Evolutionary conservation across 1,140 invertebrate genomes (phyloP).

Genomic region (Macrostomum lignano): DNA sequence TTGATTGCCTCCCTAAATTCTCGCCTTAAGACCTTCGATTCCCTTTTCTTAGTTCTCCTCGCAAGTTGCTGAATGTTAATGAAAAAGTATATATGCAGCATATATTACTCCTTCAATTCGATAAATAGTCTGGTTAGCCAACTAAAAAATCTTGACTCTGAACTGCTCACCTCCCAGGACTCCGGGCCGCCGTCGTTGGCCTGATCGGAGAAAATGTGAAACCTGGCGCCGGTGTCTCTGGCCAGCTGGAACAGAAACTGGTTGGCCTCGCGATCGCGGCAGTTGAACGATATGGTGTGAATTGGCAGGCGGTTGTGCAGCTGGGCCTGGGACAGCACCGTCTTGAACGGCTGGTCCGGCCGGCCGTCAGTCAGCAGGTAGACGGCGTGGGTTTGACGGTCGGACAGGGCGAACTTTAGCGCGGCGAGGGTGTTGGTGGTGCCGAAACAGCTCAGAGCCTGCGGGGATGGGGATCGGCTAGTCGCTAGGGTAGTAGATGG

Average conservation of each 20-base stretch:
- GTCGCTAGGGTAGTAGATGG: too few species aligned
- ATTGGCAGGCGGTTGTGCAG: conserved; percentile 20
- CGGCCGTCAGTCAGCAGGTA: conserved; percentile 26
- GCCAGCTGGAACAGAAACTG: conserved; percentile 13
- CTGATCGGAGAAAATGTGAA: background rate
- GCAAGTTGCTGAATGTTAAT: too few species aligned
- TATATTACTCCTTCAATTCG: too few species aligned
- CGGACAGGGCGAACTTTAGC: conserved; percentile 13
- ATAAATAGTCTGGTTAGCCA: background rate
- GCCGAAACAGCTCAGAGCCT: conserved; percentile 18
- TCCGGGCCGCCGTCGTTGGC: too few species aligned
- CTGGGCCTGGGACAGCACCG: conserved; percentile 23
- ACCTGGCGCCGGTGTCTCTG: background rate
- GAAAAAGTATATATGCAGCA: too few species aligned
- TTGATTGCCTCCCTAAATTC: too few species aligned
- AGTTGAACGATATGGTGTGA: conserved; percentile 28
- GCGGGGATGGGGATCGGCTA: too few species aligned
- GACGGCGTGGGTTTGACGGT: conserved; percentile 20
- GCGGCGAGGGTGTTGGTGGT: conserved; percentile 22
- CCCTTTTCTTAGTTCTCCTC: too few species aligned
- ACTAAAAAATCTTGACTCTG: background rate
- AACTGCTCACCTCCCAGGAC: too few species aligned
- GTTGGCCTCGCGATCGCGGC: conserved; percentile 24
- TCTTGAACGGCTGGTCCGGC: conserved; percentile 25
- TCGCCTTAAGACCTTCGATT: too few species aligned